Base-by-base conservation (phyloP, 2,113 vertebrate species). In the Ardeotis arabs region DNA sequence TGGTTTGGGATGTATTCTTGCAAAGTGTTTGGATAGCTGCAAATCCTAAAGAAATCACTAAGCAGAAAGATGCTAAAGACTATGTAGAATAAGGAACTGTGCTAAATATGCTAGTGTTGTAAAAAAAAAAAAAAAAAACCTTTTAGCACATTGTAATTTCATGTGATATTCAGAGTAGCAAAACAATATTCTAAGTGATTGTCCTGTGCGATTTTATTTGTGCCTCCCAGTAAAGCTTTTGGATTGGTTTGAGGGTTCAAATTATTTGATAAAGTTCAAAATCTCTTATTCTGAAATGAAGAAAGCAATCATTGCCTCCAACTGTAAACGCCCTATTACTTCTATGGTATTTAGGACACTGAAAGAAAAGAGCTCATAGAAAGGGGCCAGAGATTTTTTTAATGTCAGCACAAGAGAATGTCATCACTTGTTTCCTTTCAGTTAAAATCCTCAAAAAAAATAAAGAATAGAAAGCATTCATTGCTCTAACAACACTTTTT, bases 241-340 rank as follows among this genome's bases (percentile, higher is more conserved):
- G 18, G 68, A 80, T 79, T 74, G 29, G 21, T 47, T 87, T 85
- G 24, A 68, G 47, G 37, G 33, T 89, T 84, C 64, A 87, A 93
- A 93, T 89, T 60, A 35, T 81, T 78, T 84, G 23, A 39, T n/a
- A 37, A 45, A 84, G 47, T 88, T 85, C 85, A 84, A 80, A 86
- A 64, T 75, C 68, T 55, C 45, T 90, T 78, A 24, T 89, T 90
- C 83, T 88, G 87, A 93, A 93, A 59, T 70, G 44, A 84, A 67
- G 83, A 83, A 91, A 90, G 56, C 27, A 96, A 59, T 44, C 76
- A 62, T 75, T 89, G 85, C 93, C 83, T 95, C 73, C 49, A 93
- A 92, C 95, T 92, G 66, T 94, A 94, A 96, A 96, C 1, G 29
- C 88, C 95, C 92, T 96, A 75, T 92, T 97, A 84, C 90, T 84